A percentile compares a stretch with the other conserved stretches of the same genome.
These are phyloP conservation scores for Zaprionus taronus DNA, from an alignment of 1,140 invertebrate species.

Conservation along the genomic window DNA sequence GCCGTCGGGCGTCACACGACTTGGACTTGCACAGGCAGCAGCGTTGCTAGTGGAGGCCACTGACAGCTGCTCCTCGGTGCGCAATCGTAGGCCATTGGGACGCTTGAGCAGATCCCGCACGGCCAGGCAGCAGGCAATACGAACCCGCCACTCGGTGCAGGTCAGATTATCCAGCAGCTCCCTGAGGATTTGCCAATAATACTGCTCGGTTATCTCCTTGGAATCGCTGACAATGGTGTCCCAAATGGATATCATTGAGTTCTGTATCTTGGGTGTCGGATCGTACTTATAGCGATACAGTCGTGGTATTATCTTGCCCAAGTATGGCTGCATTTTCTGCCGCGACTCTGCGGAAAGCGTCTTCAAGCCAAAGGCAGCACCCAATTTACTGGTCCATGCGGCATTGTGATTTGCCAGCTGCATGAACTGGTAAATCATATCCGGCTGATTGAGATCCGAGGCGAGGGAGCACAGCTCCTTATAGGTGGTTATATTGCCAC, in stretches of 20 bases:
- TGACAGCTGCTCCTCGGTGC: conserved; percentile 58
- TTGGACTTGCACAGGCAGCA: neutral
- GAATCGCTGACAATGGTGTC: conserved; percentile 93
- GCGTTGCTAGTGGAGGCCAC: neutral
- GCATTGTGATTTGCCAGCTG: conserved; percentile 97
- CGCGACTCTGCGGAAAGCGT: conserved; percentile 92
- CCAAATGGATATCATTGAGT: conserved; percentile 97
- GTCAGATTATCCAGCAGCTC: conserved; percentile 93
- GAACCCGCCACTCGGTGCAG: conserved; percentile 93
- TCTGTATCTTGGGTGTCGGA: conserved; percentile 95
- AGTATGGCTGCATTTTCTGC: conserved; percentile 91
- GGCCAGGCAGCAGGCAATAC: conserved; percentile 95
- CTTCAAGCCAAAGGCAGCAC: conserved; percentile 96
- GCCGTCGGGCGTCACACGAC: conserved; percentile 14
- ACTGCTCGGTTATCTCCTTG: conserved; percentile 94
- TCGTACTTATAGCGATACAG: conserved; percentile 96
- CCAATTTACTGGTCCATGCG: conserved; percentile 96
- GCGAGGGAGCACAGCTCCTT: conserved; percentile 97
- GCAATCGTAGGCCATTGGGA: conserved; percentile 81
- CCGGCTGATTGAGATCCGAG: conserved; percentile 96
- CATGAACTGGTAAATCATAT: conserved; percentile 98
- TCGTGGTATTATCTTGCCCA: conserved; percentile 94
- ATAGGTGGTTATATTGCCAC: conserved; percentile 94
- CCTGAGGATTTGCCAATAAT: conserved; percentile 93
- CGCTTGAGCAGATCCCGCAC: conserved; percentile 91